Base-by-base conservation (phyloP, 2,888 invertebrate genomes). In the Enoplolaimus lenunculus region DNA sequence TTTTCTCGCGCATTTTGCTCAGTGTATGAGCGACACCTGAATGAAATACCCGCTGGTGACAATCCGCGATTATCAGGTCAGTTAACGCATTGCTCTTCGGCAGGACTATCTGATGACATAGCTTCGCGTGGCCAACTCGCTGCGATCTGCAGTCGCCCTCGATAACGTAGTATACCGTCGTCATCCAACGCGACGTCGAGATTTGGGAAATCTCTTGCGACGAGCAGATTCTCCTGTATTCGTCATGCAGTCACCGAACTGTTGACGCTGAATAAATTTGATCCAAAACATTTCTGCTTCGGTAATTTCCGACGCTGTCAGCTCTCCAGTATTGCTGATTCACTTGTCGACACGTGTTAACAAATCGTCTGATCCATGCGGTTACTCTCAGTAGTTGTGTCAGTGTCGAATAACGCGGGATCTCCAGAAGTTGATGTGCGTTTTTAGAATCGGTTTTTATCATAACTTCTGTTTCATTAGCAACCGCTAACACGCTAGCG, bases 1-100 rank as follows among this genome's bases (percentile, higher is more conserved):
- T 30, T 3, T 13, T 3, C 30, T 3, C 67, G 67, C 3, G 29
- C 16, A 16, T 13, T 13, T 28, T 30, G n/a, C n/a, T n/a, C n/a
- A 67, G n/a, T 28, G 67, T 67, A 67, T 67, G 67, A 16, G 29
- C 3, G 28, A 67, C 30, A 13, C 67, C 67, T 16, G 3, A n/a
- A 33, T 67, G 67, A 29, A 21, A 31, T 13, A 67, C 31, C 3
- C 33, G 28, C 13, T 67, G 13, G 33, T 67, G 67, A 34, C n/a
- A 67, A 33, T 45, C 7, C 45, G 7, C 21, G 45, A 45, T 45
- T 13, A 45, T 21, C 45, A 45, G 21, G 45, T 45, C 45, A 13
- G 45, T 45, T 7, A 13, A 45, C 21, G 45, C 7, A 21, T 45
- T 7, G 45, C 21, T 45, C 21, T 45, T 45, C 7, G 45, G 45